Evolutionary conservation across 2,888 invertebrate species (phyloP), one percentile per base, ranked within the genome.

Genomic region (Ornithoptera priamus): DNA sequence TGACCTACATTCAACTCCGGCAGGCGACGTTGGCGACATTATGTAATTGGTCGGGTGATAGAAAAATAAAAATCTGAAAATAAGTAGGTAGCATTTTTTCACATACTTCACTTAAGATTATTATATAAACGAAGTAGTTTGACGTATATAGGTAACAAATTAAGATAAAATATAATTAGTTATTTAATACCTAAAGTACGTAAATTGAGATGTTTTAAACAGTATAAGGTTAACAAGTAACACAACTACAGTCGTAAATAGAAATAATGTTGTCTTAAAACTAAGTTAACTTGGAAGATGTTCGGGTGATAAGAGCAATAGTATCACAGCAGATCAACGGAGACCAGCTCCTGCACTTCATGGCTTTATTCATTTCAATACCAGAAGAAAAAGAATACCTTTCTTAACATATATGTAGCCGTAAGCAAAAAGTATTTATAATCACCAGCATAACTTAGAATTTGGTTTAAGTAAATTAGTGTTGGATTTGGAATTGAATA

Each of bases 21-120:
- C 82, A 84, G 80, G 85, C 80, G 82, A 81, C 83, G 81, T 78
- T 83, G 86, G 79, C 81, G 85, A 82, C 80, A 78, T 84, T 85
- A 89, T 84, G 86, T 87, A 85, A 88, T 89, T 88, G 88, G 86
- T 90, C 88, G 80, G 91, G 90, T 85, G 88, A 89, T 85, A 90
- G 86, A 87, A 90, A 92, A 92, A 90, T 89, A 92, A 92, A 91
- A 92, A 92, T 90, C 91, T 91, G 90, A 92, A 91, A 92, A 90
- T 91, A 92, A 91, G 86, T 90, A 89, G 85, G 90, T 88, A 92
- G 89, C 82, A 89, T 92, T 91, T 92, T 92, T 91, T 91, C 88
- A 91, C 86, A 90, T 85, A 89, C 86, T 88, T 90, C 87, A 83
- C 87, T 90, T 89, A 89, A 79, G 82, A 80, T 84, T 75, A 87